phyloP scores from a whole-genome alignment of 2,113 vertebrate species.

The Porphyrio hochstetteri region DNA sequence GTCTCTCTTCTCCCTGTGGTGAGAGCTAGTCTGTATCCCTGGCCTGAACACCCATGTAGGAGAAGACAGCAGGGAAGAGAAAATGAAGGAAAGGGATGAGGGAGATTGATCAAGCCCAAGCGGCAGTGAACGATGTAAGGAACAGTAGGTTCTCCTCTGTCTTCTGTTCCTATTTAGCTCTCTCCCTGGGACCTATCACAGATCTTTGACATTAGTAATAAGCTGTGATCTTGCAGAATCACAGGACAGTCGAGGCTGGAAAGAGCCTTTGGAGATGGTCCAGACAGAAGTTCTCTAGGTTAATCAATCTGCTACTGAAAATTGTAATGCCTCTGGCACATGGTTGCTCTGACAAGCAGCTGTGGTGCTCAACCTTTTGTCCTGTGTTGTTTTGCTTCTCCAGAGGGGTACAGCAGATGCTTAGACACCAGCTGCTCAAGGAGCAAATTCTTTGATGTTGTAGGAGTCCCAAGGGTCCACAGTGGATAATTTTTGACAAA shows the following conservation, averaged over 20 bases:
- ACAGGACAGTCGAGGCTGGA: neutral
- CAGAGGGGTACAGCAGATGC: neutral
- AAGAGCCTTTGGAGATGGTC: neutral
- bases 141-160: neutral
- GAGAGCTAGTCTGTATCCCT: neutral
- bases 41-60: neutral
- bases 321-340: neutral
- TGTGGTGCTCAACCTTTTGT: constrained; percentile 10
- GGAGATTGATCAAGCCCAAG: neutral
- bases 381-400: neutral
- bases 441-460: neutral
- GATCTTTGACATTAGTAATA: neutral
- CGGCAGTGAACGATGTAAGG: accelerated
- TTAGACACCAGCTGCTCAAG: neutral
- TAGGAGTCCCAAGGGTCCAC: neutral
- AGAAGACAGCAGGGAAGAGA: neutral
- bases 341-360: neutral
- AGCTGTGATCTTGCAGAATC: neutral
- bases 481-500: neutral
- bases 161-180: neutral
- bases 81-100: neutral
- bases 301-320: neutral
- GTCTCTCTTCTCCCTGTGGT: neutral
- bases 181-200: neutral
- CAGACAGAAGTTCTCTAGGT: neutral